Percentiles rank a stretch among this genome's conserved stretches.
These are phyloP conservation scores for Drosophila insularis DNA, from an alignment of 1,140 invertebrate species.

Conservation along the genomic window DNA sequence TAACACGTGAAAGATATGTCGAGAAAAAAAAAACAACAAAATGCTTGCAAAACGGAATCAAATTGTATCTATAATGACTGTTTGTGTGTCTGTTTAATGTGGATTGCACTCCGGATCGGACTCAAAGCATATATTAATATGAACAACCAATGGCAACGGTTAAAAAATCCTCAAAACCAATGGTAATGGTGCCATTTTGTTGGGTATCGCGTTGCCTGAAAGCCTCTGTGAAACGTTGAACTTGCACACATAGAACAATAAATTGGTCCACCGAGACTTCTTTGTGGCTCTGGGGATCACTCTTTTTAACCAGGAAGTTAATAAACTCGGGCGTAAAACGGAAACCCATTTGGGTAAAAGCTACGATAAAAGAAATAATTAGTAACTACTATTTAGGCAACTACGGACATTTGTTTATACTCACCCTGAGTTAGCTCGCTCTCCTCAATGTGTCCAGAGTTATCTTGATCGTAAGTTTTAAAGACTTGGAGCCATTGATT, in stretches of 20 bases:
- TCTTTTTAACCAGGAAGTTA: conserved; percentile 88
- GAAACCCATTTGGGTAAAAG: conserved; percentile 94
- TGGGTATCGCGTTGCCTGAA: conserved; percentile 89
- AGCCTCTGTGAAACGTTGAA: conserved; percentile 93
- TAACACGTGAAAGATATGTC: conserved; percentile 33
- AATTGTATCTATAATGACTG: conserved; percentile 28
- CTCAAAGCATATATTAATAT: too few species aligned
- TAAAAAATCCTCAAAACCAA: conserved; percentile 94
- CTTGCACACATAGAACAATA: conserved; percentile 93
- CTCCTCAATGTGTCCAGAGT: conserved; percentile 92
- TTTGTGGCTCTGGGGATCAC: conserved; percentile 85
- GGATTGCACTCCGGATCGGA: not conserved
- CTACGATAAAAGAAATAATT: conserved; percentile 84
- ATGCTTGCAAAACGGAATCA: conserved; percentile 57
- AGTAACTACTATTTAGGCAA: not conserved
- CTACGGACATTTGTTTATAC: not conserved
- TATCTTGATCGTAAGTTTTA: conserved; percentile 91
- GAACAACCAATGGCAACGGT: conserved; percentile 88
- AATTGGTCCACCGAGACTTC: conserved; percentile 93
- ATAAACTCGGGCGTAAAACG: conserved; percentile 91
- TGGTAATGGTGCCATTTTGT: conserved; percentile 89
- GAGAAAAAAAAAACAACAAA: conserved; percentile 43
- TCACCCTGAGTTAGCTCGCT: conserved; percentile 89
- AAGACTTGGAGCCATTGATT: conserved; percentile 94
- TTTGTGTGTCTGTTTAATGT: conserved; percentile 15